Conservation (phyloP, 2,888 invertebrate species). For the Dynastes maya region DNA sequence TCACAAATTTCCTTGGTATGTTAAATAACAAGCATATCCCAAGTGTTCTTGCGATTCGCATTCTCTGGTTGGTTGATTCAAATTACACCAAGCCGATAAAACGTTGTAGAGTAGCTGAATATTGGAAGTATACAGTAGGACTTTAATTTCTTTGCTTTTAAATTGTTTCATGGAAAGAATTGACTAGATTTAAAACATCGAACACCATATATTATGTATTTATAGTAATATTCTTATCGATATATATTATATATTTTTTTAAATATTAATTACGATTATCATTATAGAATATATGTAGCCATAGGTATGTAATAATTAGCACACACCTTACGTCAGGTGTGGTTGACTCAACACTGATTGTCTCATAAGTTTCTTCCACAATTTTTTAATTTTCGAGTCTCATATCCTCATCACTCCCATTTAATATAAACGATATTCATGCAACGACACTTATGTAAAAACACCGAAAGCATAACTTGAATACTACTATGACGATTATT, state of each 20-base stretch:
- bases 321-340: constrained; percentile 1
- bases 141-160: constrained; percentile 13
- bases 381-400: background rate
- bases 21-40: no score
- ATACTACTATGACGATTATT: constrained; percentile 18
- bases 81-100: constrained; percentile 26
- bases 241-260: constrained; percentile 25
- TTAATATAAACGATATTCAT: constrained; percentile 28
- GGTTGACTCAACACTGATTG: constrained; percentile 43
- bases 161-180: constrained; percentile 21
- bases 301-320: constrained; percentile 3
- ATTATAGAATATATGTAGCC: constrained; percentile 1
- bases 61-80: constrained; percentile 35
- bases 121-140: constrained; percentile 22
- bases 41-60: no score
- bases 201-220: constrained; percentile 31
- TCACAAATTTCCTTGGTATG: no score
- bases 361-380: constrained; percentile 11
- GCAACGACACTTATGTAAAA: constrained; percentile 24
- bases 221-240: constrained; percentile 32
- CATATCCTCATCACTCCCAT: background rate
- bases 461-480: constrained; percentile 31
- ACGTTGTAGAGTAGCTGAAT: background rate
- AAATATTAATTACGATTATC: constrained; percentile 17
- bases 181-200: constrained; percentile 45